A percentile compares a stretch with the other conserved stretches of the same genome.
These are phyloP conservation scores for Athene cunicularia DNA, from an alignment of 2,113 vertebrate genomes.

Conservation along the genomic window DNA sequence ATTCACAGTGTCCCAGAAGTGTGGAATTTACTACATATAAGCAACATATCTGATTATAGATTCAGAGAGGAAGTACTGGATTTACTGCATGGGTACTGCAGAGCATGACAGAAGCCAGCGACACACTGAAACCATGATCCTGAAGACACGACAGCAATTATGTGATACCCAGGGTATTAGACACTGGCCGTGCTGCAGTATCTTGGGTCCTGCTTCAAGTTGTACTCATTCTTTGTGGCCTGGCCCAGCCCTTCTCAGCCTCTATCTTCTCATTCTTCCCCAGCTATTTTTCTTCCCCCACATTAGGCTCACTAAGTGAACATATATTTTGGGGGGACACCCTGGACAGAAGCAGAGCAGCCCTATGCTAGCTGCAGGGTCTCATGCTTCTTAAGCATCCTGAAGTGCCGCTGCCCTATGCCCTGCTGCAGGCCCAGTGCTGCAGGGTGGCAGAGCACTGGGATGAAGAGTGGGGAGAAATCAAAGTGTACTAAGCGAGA, in stretches of 20 bases:
- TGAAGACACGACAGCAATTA: not conserved
- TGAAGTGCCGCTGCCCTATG: not conserved
- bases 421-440: accelerated
- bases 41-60: not conserved
- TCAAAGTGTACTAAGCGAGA: not conserved
- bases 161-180: not conserved
- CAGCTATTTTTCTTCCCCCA: accelerated
- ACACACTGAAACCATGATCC: not conserved
- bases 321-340: not conserved
- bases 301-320: not conserved
- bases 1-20: not conserved
- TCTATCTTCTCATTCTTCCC: not conserved
- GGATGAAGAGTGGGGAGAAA: not conserved
- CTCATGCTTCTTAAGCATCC: not conserved
- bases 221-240: not conserved
- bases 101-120: not conserved
- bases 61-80: not conserved
- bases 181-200: accelerated
- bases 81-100: not conserved
- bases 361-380: not conserved
- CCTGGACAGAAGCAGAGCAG: not conserved
- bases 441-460: not conserved
- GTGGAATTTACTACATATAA: not conserved
- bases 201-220: not conserved
- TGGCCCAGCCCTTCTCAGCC: not conserved